These are phyloP conservation scores for Sinocyclocheilus anshuiensis DNA, from an alignment of 2,113 vertebrate species.

Conservation along the genomic window DNA sequence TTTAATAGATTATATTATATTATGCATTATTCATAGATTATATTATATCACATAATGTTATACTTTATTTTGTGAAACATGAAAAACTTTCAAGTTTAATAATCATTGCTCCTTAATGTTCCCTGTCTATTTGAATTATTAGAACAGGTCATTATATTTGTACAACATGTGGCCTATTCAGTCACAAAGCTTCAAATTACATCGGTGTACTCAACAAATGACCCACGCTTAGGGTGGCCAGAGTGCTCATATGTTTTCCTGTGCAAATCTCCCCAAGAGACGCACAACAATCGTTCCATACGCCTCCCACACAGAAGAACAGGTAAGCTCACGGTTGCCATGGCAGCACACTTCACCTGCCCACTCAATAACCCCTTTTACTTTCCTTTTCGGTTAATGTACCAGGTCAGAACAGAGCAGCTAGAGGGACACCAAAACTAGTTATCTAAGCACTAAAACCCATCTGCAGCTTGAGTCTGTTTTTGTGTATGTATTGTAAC, in stretches of 20 bases:
- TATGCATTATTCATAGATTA: too few species aligned
- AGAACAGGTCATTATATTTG: neutral
- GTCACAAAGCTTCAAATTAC: conserved; percentile 12
- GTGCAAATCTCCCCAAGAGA: conserved; percentile 46
- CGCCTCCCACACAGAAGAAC: conserved; percentile 54
- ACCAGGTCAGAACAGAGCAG: conserved; percentile 18
- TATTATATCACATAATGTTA: too few species aligned
- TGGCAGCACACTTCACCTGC: conserved; percentile 62
- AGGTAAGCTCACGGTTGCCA: conserved; percentile 71
- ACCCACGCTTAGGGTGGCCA: neutral
- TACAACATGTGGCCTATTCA: conserved; percentile 22
- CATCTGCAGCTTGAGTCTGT: neutral
- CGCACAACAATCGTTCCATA: conserved; percentile 58
- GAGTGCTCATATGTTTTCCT: neutral
- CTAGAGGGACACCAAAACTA: conserved; percentile 27
- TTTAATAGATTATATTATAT: too few species aligned
- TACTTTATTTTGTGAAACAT: neutral
- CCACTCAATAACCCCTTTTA: conserved; percentile 49
- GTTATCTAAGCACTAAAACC: neutral
- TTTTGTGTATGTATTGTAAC: neutral
- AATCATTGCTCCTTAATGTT: neutral
- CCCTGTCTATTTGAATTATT: conserved; percentile 15
- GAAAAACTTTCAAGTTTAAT: neutral
- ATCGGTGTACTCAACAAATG: neutral
- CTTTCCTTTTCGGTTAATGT: conserved; percentile 28